Percentiles rank a stretch among this genome's conserved stretches.
Evolutionary conservation across 2,888 invertebrate genomes (phyloP).

Genomic region (Melanophora roralis): DNA sequence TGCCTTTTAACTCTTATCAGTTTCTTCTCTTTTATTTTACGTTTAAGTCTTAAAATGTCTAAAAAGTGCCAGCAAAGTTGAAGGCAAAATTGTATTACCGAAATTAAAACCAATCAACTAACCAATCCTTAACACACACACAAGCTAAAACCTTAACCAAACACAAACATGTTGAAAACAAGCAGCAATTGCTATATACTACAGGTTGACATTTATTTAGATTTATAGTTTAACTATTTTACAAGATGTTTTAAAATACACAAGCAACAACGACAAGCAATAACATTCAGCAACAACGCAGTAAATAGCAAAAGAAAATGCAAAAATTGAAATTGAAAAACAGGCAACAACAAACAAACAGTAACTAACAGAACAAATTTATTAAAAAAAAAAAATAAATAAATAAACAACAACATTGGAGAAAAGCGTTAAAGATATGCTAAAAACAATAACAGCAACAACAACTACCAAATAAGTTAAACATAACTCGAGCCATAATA

Average conservation of each 20-base stretch:
- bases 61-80: conserved; percentile 1
- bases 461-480: neutral
- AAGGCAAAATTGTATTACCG: conserved; percentile 9
- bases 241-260: conserved; percentile 54
- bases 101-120: neutral
- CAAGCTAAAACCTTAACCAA: conserved; percentile 19
- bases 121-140: neutral
- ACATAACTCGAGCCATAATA: conserved; percentile 20
- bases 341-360: neutral
- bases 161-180: conserved; percentile 51
- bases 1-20: conserved; percentile 59
- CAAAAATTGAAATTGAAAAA: conserved; percentile 15
- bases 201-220: conserved; percentile 63
- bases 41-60: conserved; percentile 28
- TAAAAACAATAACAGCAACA: neutral
- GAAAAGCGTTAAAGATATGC: conserved; percentile 29
- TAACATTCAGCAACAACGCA: conserved; percentile 6
- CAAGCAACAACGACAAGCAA: conserved; percentile 8
- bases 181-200: conserved; percentile 60
- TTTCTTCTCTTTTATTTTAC: neutral
- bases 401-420: too few species aligned
- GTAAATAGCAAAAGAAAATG: neutral
- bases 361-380: conserved; percentile 1
- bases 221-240: conserved; percentile 62
- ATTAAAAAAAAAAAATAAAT: neutral